Base-by-base conservation (phyloP, 2,113 vertebrate genomes). In the Ictalurus furcatus region DNA sequence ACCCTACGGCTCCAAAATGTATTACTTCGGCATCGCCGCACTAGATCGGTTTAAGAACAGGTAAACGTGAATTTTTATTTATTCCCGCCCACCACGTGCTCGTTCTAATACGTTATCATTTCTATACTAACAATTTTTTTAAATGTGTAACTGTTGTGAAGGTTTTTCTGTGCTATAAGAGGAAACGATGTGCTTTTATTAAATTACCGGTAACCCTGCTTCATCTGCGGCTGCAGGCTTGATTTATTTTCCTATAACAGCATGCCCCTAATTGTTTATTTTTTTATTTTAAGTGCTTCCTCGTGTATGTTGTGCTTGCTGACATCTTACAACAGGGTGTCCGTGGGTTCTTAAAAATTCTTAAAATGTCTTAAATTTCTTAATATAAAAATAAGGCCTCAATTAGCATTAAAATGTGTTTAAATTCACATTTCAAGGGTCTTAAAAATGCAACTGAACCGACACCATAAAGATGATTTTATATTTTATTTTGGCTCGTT, bases 41-140 rank as follows among this genome's bases (percentile, higher is more conserved):
- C 96, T 99, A 95, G 98, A 99, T 96, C 96, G 98, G 90, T 99
- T 99, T 96, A 99, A 99, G 96, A 99, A 99, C 95, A 98, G 98
- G 98, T 99, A 93, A 91, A 94, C 92, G 14, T 12, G 25, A 52
- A 25, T 80, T 23, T 30, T 21, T 40, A 48, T 48, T 48, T 48
- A 48, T 44, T 44, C 40, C 40, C 40, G 4, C 44, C 44, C 44
- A 6, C 44, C 44, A 48, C 6, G 5, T 48, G 44, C 44, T 48
- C 14, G 9, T 12, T 81, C 9, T 4, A 67, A 67, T 59, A 6
- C 1, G 5, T 59, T 21, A 59, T 59, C 23, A 1, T 63, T 28
- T 67, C 28, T 67, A 13, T n/a, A n/a, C 0, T 25, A 61, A 17
- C 56, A 17, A 7, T 25, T 28, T 61, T 21, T 52, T 52, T 67